phyloP scores from a whole-genome alignment of 2,888 invertebrate species.

The Poecilobothrus nobilitatus region DNA sequence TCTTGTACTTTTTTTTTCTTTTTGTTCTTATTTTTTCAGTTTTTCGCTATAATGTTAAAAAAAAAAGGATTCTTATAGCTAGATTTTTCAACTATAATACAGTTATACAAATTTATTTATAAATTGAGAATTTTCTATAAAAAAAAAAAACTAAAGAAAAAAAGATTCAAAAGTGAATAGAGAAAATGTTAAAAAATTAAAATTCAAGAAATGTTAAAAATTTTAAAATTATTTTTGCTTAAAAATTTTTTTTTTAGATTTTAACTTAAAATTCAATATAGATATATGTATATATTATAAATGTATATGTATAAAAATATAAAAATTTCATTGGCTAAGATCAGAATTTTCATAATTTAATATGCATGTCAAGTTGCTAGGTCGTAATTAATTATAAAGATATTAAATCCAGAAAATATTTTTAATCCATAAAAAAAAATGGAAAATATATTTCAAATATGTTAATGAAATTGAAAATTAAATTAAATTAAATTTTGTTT shows the following conservation, averaged over 20 bases:
- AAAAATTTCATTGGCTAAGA: not conserved
- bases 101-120: not conserved
- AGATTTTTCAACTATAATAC: not conserved
- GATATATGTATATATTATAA: not conserved
- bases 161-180: not conserved
- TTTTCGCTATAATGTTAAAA: not conserved
- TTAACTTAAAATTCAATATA: not conserved
- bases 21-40: no score
- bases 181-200: constrained; percentile 4
- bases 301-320: not conserved
- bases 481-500: not conserved
- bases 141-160: not conserved
- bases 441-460: not conserved
- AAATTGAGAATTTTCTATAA: not conserved
- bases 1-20: not conserved
- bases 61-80: not conserved
- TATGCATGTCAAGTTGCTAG: not conserved
- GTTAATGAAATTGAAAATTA: not conserved
- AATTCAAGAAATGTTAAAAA: constrained; percentile 2
- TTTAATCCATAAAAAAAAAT: not conserved
- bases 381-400: not conserved
- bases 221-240: not conserved
- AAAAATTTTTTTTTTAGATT: not conserved
- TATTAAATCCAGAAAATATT: not conserved
- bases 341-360: not conserved